phyloP scores from a whole-genome alignment of 2,113 vertebrate species.

The Macquaria australasica region DNA sequence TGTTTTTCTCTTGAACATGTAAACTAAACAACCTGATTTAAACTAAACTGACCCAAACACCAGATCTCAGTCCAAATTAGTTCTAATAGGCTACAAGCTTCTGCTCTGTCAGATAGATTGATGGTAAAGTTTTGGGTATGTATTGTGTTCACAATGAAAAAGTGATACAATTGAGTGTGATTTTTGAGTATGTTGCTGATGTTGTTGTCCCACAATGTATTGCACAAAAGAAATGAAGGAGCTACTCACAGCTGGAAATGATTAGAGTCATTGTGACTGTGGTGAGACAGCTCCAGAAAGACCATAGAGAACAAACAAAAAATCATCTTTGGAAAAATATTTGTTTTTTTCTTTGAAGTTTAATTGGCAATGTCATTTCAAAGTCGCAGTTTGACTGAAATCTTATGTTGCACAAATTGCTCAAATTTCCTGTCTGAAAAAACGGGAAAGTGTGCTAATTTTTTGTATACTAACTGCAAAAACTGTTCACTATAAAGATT shows the following conservation, averaged over 20 bases:
- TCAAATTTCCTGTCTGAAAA: background rate
- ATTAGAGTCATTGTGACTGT: constrained; percentile 27
- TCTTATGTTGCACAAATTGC: background rate
- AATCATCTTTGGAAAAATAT: constrained; percentile 14
- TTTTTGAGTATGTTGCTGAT: background rate
- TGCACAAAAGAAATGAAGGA: background rate
- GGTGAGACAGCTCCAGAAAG: constrained; percentile 23
- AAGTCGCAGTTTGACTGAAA: background rate
- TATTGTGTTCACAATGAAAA: background rate
- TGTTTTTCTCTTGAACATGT: background rate
- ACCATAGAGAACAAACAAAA: constrained; percentile 14
- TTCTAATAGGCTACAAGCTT: background rate
- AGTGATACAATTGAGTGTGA: background rate
- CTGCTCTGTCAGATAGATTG: background rate
- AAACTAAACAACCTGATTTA: background rate
- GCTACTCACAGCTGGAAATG: constrained; percentile 28
- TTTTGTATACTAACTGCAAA: background rate
- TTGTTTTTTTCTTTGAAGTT: constrained; percentile 11
- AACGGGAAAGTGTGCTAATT: background rate
- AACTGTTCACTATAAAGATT: background rate
- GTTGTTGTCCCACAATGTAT: constrained; percentile 15
- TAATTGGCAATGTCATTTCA: background rate
- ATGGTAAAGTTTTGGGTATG: background rate
- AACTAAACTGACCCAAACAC: background rate
- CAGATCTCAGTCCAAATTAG: background rate